Conservation (phyloP, 1,140 invertebrate genomes). For the Papilio polyxenes region DNA sequence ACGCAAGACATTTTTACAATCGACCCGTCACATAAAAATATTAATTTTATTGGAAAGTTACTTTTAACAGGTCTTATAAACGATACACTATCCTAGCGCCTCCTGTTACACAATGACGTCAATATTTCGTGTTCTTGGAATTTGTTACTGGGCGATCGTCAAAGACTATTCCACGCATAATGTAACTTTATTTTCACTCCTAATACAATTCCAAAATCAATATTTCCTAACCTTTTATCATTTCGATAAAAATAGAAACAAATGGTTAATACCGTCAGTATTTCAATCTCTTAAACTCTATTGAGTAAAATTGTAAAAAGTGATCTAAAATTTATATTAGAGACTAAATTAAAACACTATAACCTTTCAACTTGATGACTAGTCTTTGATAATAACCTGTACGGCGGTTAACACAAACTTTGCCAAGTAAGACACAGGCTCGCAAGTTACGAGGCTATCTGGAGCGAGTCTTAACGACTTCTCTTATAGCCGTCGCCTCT, state of each 20-base stretch:
- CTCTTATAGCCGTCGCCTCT: slow-evolving; percentile 26
- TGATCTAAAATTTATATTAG: background rate
- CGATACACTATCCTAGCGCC: slow-evolving; percentile 55
- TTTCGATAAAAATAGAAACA: too few species aligned
- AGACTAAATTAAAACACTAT: slow-evolving; percentile 5
- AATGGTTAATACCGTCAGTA: too few species aligned
- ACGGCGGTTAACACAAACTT: slow-evolving; percentile 49
- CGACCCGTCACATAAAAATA: slow-evolving; percentile 70
- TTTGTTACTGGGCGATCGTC: slow-evolving; percentile 48
- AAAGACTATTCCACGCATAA: slow-evolving; percentile 37
- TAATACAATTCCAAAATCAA: background rate
- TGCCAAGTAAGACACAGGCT: slow-evolving; percentile 49
- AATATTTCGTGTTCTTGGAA: slow-evolving; percentile 59
- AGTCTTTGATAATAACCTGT: slow-evolving; percentile 47
- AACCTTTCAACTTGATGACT: slow-evolving; percentile 1
- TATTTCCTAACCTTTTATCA: background rate
- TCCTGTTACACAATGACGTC: slow-evolving; percentile 55
- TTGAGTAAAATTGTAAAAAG: background rate
- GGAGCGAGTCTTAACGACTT: slow-evolving; percentile 43
- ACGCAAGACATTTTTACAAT: slow-evolving; percentile 57
- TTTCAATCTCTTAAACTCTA: background rate
- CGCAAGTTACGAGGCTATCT: slow-evolving; percentile 52
- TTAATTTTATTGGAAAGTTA: slow-evolving; percentile 72
- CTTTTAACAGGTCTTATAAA: slow-evolving; percentile 54
- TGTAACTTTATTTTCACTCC: background rate